Evolutionary conservation across 92 coral and sea anemone genomes (phyloP), one percentile per base, ranked within the genome.

Genomic region (Zoanthus gigantus): DNA sequence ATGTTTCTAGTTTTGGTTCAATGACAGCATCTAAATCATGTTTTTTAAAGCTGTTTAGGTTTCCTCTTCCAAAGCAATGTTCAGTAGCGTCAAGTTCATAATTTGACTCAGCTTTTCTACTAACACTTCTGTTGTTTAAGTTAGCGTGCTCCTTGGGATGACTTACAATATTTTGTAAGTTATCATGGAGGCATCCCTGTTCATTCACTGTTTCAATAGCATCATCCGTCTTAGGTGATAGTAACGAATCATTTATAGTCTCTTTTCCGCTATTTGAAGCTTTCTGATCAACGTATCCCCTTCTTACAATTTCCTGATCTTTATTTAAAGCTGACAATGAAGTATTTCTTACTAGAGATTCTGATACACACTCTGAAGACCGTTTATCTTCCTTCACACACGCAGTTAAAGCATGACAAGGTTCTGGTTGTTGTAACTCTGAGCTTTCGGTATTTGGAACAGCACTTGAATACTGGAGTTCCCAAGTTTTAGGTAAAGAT

Each of bases 351-450:
- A 48, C 8, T 6, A 7, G 14, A 5, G 63, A 4, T 5, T 45
- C 75, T 23, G 28, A 28, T 12, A 56, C 14, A 79, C 72, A 44
- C 8, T 7, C 52, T 17, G 16, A 15, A 34, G 29, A 8, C n/a
- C 42, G 17, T 1, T 76, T 28, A 9, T 42, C 72, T 23, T 79
- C 72, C 0, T 5, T 37, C 11, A 63, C 29, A 63, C 84, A 79
- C 1, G 56, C 8, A 44, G 32, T 79, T 32, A n/a, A 13, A 18
- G 44, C 61, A 67, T 29, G 61, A 46, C 12, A 45, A 5, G 28
- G 74, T 29, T 81, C 75, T 63, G 74, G n/a, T 81, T 66, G 58
- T n/a, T 81, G 12, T 58, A 63, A 7, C 46, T 9, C 7, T 45
- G 23, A 23, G 18, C 32, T 67, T 65, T 9, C n/a, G 66, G 74